Base-by-base conservation (phyloP, 2,113 vertebrate genomes). In the Hippolais icterina region DNA sequence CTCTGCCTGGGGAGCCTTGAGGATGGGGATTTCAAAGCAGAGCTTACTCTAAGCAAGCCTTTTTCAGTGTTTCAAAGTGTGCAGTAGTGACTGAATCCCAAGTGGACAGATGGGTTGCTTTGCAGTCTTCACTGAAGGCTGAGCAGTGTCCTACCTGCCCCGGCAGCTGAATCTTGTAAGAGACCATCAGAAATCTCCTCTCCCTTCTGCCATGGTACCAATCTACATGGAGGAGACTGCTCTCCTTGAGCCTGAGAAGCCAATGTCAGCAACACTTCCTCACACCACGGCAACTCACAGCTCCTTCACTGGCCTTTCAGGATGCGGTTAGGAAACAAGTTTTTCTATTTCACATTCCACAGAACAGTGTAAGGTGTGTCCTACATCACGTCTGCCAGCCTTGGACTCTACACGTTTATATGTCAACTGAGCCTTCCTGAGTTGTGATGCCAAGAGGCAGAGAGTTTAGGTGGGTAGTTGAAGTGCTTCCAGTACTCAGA, bases 161-260 rank as follows among this genome's bases (percentile, higher is more conserved):
- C 5, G 11, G 52, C 23, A 86, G 28, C 52, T 71, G 52, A 41
- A 29, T 21, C 10, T 80, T 54, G 29, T 39, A 39, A 64, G 13
- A 12, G 11, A 44, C 42, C 28, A 56, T 22, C 5, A 81, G 72
- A 82, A 93, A 75, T 44, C n/a, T 84, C 9, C 19, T 65, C 25
- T 76, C 75, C 8, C 15, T 63, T 33, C 60, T 78, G 50, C 24
- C 0, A 0, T 8, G 15, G 49, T 7, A 4, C 6, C 8, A 9
- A 8, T 13, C 13, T 6, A 31, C 5, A 1, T 0, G 1, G 59
- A 52, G 33, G 71, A 44, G 8, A 64, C 14, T 50, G 16, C 18
- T 79, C 23, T 41, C 37, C n/a, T 53, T 50, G 41, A 20, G 60
- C 68, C 28, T 1, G 0, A 70, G 47, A 63, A 90, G 15, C 10